phyloP scores from a whole-genome alignment of 1,140 invertebrate species.

The Chrysomallon squamiferum region DNA sequence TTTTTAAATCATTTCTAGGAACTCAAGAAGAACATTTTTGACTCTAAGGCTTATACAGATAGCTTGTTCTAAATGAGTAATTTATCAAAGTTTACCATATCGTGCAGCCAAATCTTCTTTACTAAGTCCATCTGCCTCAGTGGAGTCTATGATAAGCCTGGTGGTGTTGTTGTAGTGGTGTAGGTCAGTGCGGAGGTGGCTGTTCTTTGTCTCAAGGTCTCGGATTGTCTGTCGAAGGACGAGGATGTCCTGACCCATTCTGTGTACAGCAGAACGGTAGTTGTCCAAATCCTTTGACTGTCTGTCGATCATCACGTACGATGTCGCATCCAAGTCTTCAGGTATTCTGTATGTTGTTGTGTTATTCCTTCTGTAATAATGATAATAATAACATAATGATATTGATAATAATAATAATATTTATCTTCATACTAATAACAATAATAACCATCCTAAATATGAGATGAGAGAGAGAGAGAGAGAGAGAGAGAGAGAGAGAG shows the following conservation, averaged over 20 bases:
- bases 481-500: no score
- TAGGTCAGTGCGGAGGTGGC: slow-evolving; percentile 47
- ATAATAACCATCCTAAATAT: no score
- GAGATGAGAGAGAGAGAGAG: no score
- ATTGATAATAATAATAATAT: no score
- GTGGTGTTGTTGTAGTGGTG: slow-evolving; percentile 53
- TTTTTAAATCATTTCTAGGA: no score
- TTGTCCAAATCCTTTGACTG: slow-evolving; percentile 57
- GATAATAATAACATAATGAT: no score
- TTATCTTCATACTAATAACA: no score
- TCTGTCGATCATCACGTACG: slow-evolving; percentile 47
- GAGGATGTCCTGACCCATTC: slow-evolving; percentile 61
- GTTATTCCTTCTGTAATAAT: no score
- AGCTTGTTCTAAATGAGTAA: no score
- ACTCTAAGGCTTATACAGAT: no score
- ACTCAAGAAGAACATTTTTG: no score
- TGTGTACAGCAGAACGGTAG: slow-evolving; percentile 54
- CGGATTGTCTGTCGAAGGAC: slow-evolving; percentile 45
- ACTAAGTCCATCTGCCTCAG: slow-evolving; percentile 52
- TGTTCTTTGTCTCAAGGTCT: slow-evolving; percentile 52
- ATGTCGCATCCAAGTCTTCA: slow-evolving; percentile 40
- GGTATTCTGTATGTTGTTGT: slow-evolving; percentile 11
- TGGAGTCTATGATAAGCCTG: slow-evolving; percentile 53
- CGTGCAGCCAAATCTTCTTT: slow-evolving; percentile 52
- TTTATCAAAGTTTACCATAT: no score